These are phyloP conservation scores for Tribolium madens DNA, from an alignment of 1,140 invertebrate genomes.

Conservation along the genomic window DNA sequence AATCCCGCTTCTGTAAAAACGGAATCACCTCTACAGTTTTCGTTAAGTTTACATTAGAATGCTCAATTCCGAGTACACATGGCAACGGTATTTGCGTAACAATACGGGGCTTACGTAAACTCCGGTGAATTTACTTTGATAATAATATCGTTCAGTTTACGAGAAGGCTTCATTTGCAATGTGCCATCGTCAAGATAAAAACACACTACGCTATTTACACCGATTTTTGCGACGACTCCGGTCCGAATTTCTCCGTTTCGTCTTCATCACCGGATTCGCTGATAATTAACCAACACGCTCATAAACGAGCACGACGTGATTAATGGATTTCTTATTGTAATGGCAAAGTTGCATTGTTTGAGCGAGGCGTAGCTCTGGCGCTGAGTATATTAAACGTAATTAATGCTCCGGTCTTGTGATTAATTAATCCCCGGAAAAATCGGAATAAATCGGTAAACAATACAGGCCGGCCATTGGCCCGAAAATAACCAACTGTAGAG, in stretches of 20 bases:
- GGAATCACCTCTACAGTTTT: background rate
- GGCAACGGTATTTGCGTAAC: conserved; percentile 49
- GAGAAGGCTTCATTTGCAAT: conserved; percentile 46
- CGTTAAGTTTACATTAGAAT: conserved; percentile 38
- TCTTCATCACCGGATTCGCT: too few relatives aligned
- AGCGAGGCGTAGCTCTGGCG: background rate
- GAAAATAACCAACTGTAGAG: background rate
- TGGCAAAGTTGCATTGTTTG: conserved; percentile 21
- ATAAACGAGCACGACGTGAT: conserved; percentile 15
- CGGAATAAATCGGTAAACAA: background rate
- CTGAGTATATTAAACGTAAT: conserved; percentile 31
- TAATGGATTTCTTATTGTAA: conserved; percentile 39
- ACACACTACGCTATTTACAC: conserved; percentile 40
- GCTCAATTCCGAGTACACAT: conserved; percentile 45
- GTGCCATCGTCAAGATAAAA: conserved; percentile 40
- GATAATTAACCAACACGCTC: conserved; percentile 23
- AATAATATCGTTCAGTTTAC: conserved; percentile 46
- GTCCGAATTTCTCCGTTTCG: conserved; percentile 1
- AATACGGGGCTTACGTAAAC: conserved; percentile 48
- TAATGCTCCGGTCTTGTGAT: conserved; percentile 19
- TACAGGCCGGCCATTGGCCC: background rate
- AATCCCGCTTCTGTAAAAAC: background rate
- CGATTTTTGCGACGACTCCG: background rate
- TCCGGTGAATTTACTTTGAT: conserved; percentile 47
- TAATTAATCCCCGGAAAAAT: conserved; percentile 5